Conservation (phyloP, 2,888 invertebrate genomes). For the Trachelus troglodyta region DNA sequence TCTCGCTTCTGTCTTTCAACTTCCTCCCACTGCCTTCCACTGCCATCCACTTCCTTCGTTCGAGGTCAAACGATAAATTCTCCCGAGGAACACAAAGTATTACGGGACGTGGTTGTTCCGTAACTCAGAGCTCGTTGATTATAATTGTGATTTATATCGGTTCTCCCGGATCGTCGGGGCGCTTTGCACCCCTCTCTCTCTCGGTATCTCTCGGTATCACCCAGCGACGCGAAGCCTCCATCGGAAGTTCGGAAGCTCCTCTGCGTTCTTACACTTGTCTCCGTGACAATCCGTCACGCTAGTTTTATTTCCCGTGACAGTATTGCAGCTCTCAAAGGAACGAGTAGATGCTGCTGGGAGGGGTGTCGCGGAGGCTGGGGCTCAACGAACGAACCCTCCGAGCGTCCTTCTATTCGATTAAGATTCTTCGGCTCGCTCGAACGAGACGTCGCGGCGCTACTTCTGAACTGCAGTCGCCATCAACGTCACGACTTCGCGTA, state of each 20-base stretch:
- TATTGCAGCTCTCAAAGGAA: slow-evolving; percentile 18
- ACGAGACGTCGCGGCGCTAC: slow-evolving; percentile 35
- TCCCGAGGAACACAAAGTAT: slow-evolving; percentile 12
- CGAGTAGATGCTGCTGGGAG: neutral
- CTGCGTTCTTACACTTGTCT: neutral
- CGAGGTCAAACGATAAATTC: neutral
- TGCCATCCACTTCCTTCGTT: neutral
- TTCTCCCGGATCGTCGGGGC: neutral
- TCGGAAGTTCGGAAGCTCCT: neutral
- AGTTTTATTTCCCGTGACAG: slow-evolving; percentile 28
- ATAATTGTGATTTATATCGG: slow-evolving; percentile 55
- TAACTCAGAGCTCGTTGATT: slow-evolving; percentile 52
- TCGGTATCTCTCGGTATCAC: neutral
- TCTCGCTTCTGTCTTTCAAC: no score
- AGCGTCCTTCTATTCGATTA: slow-evolving; percentile 44
- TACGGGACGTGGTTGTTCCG: slow-evolving; percentile 7
- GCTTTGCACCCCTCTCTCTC: neutral
- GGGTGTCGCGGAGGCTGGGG: neutral
- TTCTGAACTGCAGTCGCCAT: slow-evolving; percentile 16
- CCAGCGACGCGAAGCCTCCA: neutral
- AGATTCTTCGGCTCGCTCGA: slow-evolving; percentile 25
- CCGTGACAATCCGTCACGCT: slow-evolving; percentile 12
- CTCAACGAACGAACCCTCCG: neutral
- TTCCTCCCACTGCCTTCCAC: neutral
- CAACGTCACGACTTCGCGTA: slow-evolving; percentile 37